Percentiles rank a stretch among this genome's conserved stretches.
phyloP scores from a whole-genome alignment of 2,797 vertebrate genomes.

The Microhierax caerulescens region DNA sequence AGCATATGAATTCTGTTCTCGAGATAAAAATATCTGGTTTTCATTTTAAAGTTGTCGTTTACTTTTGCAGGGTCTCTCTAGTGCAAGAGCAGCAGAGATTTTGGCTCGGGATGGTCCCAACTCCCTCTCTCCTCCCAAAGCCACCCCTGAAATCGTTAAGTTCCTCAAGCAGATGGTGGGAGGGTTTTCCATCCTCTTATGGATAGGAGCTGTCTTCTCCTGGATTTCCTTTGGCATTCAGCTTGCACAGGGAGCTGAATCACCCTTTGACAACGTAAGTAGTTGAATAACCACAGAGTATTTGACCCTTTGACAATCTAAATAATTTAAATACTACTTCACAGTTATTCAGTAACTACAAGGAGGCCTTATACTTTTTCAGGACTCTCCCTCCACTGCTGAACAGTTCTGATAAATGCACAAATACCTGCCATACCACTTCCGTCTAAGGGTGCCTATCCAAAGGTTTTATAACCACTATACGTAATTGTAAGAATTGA shows the following conservation, averaged over 20 bases:
- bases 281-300: neutral
- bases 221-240: slow-evolving; percentile 80
- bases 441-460: neutral
- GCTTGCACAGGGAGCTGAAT: slow-evolving; percentile 1
- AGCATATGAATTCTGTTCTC: fast-evolving
- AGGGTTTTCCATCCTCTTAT: slow-evolving; percentile 81
- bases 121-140: slow-evolving; percentile 76
- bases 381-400: neutral
- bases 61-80: slow-evolving; percentile 75
- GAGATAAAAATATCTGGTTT: neutral
- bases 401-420: neutral
- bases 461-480: neutral
- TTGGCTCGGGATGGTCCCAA: slow-evolving; percentile 78
- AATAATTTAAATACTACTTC: neutral
- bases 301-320: slow-evolving; percentile 31
- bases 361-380: neutral
- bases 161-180: slow-evolving; percentile 82
- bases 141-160: slow-evolving; percentile 78
- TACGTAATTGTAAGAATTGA: neutral
- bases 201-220: slow-evolving; percentile 78
- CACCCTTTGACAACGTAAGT: slow-evolving; percentile 75
- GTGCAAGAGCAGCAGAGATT: slow-evolving; percentile 73
- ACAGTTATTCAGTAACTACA: slow-evolving; percentile 7
- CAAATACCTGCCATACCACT: neutral
- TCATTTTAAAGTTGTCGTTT: neutral